Conservation (phyloP, 2,113 vertebrate genomes). For the Apodemus sylvaticus region DNA sequence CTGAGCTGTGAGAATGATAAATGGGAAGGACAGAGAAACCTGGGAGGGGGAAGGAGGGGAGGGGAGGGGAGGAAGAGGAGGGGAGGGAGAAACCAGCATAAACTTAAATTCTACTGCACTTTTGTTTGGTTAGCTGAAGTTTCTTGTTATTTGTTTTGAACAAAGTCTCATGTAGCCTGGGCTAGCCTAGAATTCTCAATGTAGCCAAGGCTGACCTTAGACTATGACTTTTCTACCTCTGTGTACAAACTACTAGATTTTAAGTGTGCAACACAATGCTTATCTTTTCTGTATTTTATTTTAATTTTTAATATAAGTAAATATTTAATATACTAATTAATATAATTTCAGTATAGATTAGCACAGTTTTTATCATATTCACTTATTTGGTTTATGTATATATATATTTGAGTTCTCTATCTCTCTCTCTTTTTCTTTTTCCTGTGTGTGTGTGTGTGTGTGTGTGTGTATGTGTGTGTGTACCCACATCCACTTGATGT, state of each 20-base stretch:
- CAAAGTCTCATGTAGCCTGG: not conserved
- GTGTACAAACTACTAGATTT: not conserved
- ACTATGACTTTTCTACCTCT: not conserved
- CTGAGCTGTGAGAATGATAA: not conserved
- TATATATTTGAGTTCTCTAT: not conserved
- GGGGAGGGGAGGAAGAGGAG: too few relatives aligned
- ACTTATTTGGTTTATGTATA: not conserved
- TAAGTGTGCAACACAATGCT: not conserved
- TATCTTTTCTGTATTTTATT: not conserved
- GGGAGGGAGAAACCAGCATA: too few relatives aligned
- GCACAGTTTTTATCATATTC: not conserved
- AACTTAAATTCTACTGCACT: not conserved
- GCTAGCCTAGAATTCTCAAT: not conserved
- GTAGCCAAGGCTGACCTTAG: not conserved
- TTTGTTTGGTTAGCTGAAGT: not conserved
- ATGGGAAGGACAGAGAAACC: not conserved
- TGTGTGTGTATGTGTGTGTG: not conserved
- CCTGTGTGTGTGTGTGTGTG: too few relatives aligned
- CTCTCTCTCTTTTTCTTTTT: too few relatives aligned
- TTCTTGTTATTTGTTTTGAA: not conserved
- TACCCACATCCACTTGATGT: not conserved
- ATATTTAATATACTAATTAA: too few relatives aligned
- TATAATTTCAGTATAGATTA: not conserved
- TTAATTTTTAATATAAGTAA: not conserved
- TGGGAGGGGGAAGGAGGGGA: accelerated